Conservation (phyloP, 2,113 vertebrate genomes). For the Lagopus leucura region DNA sequence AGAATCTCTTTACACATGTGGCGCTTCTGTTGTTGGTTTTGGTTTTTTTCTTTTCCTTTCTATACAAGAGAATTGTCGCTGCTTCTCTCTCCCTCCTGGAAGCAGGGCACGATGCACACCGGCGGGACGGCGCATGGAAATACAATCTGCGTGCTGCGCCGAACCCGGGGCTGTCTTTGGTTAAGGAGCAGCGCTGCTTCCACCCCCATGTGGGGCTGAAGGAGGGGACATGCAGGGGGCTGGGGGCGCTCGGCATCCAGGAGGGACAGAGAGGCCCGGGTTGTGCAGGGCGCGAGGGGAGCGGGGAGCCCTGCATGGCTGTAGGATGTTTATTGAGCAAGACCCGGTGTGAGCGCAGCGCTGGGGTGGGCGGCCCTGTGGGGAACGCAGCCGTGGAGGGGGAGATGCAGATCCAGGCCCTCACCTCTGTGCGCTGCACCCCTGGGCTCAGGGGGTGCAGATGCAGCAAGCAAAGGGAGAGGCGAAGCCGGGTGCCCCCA, state of each 20-base stretch:
- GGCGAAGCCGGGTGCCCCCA: not conserved
- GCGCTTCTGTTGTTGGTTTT: not conserved
- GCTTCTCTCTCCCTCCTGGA: constrained; percentile 59
- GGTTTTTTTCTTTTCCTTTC: not conserved
- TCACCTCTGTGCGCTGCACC: not conserved
- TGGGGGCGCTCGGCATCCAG: too few relatives aligned
- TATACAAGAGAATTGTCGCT: constrained; percentile 65
- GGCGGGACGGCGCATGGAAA: not conserved
- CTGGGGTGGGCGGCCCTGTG: not conserved
- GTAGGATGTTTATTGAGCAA: constrained; percentile 22
- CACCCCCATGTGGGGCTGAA: not conserved
- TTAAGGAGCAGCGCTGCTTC: constrained; percentile 13
- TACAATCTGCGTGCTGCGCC: too few relatives aligned
- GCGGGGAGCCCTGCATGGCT: constrained; percentile 48
- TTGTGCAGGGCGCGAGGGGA: not conserved
- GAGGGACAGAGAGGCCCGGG: not conserved
- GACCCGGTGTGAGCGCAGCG: constrained; percentile 26
- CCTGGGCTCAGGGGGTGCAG: accelerated
- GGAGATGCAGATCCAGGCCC: not conserved
- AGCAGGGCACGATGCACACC: constrained; percentile 22
- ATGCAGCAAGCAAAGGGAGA: not conserved
- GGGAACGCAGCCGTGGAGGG: not conserved
- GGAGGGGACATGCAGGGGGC: not conserved
- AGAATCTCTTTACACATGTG: constrained; percentile 74
- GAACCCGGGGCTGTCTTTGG: constrained; percentile 37